Evolutionary conservation across 1,140 invertebrate genomes (phyloP).

Genomic region (Bombus pascuorum): DNA sequence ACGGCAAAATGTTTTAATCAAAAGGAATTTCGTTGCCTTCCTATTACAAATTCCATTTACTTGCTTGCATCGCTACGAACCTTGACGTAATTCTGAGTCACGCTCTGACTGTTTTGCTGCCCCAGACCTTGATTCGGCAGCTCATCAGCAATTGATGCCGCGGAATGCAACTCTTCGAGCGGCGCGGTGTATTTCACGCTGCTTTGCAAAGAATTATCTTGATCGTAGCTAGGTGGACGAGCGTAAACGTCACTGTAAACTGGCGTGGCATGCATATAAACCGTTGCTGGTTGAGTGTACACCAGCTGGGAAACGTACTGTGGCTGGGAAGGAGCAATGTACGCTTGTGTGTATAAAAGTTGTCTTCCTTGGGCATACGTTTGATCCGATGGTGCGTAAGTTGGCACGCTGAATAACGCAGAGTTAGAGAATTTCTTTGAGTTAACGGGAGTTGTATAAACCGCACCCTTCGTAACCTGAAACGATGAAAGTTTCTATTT

Average conservation of each 20-base stretch:
- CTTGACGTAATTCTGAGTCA: slow-evolving; percentile 69
- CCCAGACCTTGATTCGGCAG: slow-evolving; percentile 69
- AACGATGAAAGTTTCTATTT: not conserved
- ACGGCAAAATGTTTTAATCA: not conserved
- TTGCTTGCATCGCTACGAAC: slow-evolving; percentile 33
- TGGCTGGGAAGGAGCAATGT: slow-evolving; percentile 62
- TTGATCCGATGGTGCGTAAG: slow-evolving; percentile 53
- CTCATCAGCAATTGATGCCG: slow-evolving; percentile 64
- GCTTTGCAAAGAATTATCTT: slow-evolving; percentile 72
- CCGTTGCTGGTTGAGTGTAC: slow-evolving; percentile 69
- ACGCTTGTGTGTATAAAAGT: slow-evolving; percentile 69
- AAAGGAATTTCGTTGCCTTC: not conserved
- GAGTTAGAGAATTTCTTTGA: slow-evolving; percentile 40
- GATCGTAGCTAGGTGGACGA: slow-evolving; percentile 67
- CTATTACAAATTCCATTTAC: not conserved
- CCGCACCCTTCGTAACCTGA: slow-evolving; percentile 26
- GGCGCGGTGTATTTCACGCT: slow-evolving; percentile 64
- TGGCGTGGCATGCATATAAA: slow-evolving; percentile 70
- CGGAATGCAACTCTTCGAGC: slow-evolving; percentile 69
- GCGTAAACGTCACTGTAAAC: slow-evolving; percentile 72
- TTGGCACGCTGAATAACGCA: not conserved
- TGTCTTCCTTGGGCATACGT: slow-evolving; percentile 45
- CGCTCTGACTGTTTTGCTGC: slow-evolving; percentile 66
- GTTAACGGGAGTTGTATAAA: slow-evolving; percentile 25
- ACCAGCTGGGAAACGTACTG: slow-evolving; percentile 72